phyloP scores from a whole-genome alignment of 1,140 invertebrate species.

The Halesus radiatus region DNA sequence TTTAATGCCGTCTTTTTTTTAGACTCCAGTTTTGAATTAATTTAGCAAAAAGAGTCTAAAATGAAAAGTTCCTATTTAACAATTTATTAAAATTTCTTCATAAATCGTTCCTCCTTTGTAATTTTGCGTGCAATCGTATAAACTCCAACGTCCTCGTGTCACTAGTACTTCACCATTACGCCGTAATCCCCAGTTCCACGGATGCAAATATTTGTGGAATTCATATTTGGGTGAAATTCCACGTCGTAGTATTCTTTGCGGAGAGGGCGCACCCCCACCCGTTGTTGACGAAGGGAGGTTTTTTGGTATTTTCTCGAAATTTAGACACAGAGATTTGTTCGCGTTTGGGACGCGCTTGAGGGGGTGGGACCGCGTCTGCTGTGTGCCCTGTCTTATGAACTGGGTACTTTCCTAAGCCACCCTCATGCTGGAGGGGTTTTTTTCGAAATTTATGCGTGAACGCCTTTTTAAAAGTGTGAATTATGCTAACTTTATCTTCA shows the following conservation, averaged over 20 bases:
- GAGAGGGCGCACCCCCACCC: not conserved
- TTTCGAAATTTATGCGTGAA: not conserved
- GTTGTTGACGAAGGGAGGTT: conserved; percentile 6
- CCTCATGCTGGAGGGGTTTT: not conserved
- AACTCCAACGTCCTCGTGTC: too few species aligned
- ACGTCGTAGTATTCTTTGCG: not conserved
- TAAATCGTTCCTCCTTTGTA: too few species aligned
- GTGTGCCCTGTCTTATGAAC: too few species aligned
- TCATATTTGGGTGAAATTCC: conserved; percentile 19
- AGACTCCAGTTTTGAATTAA: too few species aligned
- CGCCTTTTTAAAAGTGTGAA: not conserved
- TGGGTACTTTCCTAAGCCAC: not conserved
- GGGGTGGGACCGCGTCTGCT: not conserved
- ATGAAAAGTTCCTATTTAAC: too few species aligned
- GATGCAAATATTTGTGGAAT: conserved; percentile 11
- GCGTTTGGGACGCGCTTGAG: not conserved
- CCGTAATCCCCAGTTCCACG: too few species aligned
- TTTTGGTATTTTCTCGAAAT: conserved; percentile 17
- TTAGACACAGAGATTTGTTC: not conserved
- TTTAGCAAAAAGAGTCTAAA: too few species aligned
- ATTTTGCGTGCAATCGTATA: too few species aligned
- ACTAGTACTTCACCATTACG: too few species aligned
- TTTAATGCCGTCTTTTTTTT: too few species aligned
- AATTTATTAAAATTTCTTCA: too few species aligned
- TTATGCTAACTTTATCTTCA: too few species aligned